Evolutionary conservation across 2,113 vertebrate species (phyloP), one percentile per base, ranked within the genome.

Genomic region (Riparia riparia): DNA sequence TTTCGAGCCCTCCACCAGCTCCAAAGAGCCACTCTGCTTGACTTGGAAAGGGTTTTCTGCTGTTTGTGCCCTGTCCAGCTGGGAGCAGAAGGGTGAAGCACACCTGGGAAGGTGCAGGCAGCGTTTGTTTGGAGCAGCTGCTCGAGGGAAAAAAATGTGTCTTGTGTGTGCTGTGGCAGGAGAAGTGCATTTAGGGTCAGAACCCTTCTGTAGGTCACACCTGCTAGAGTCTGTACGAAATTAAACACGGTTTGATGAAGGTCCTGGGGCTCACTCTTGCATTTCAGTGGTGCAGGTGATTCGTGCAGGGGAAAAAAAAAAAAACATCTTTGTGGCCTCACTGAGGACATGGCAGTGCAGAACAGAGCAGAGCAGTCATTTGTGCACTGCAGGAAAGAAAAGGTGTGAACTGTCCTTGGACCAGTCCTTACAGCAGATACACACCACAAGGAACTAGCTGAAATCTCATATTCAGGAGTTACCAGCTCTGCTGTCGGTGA

Each of bases 371-470:
- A 49, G 7, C 11, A 2, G 47, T 2, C 26, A 3, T 5, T 58
- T 26, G 0, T 0, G 0, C 2, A 6, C 66, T 61, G 45, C 15
- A 9, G 68, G 7, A 47, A 31, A 18, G 32, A 4, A 6, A 17
- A 84, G 20, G 45, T 13, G 0, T 21, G 65, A 22, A 2, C 34
- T 74, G 69, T 9, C 4, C 0, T 20, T n/a, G 61, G 3, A 7
- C 26, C 86, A 45, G 44, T 8, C 45, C 78, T 53, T 10, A 3
- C 8, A 24, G 11, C 49, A 25, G 37, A 1, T 3, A 2, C 5
- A 13, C 22, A 11, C 7, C 24, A 12, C 10, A 79, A 50, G 65
- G 41, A 45, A 1, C 19, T 68, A 10, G 31, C 8, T 34, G 32
- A 42, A 50, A 19, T 20, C 72, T 24, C 32, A 3, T 2, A 1